Percentiles rank a stretch among this genome's conserved stretches.
phyloP scores from a whole-genome alignment of 1,140 invertebrate species.

The Pentalonia nigronervosa region DNA sequence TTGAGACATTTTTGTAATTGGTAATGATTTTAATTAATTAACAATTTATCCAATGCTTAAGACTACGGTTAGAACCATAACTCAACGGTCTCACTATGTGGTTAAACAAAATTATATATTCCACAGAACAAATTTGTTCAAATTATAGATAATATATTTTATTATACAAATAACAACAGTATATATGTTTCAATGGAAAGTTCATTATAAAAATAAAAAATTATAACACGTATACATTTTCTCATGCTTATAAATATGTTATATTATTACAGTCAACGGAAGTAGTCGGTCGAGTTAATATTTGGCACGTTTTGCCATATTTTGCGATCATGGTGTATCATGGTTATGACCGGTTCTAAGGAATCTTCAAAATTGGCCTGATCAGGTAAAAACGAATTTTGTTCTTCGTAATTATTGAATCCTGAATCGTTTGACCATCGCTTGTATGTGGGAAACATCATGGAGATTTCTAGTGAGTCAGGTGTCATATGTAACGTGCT shows the following conservation, averaged over 20 bases:
- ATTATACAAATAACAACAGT: not conserved
- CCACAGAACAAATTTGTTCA: not conserved
- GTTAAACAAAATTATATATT: not conserved
- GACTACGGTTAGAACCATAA: not conserved
- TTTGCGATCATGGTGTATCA: slow-evolving; percentile 46
- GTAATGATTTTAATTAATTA: not conserved
- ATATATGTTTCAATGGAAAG: not conserved
- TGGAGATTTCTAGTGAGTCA: slow-evolving; percentile 9
- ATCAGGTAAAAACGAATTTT: not conserved
- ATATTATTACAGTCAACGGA: slow-evolving; percentile 17
- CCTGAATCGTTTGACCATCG: slow-evolving; percentile 48
- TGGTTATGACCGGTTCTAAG: slow-evolving; percentile 30
- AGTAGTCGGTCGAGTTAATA: slow-evolving; percentile 37
- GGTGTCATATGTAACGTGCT: slow-evolving; percentile 45
- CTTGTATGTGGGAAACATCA: slow-evolving; percentile 14
- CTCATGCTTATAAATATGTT: not conserved
- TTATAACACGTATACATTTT: not conserved
- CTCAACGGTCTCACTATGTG: not conserved
- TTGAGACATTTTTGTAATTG: not conserved
- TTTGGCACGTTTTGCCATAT: slow-evolving; percentile 56
- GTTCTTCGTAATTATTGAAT: slow-evolving; percentile 22
- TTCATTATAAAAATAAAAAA: slow-evolving; percentile 18
- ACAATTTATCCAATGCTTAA: not conserved
- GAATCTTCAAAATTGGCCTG: slow-evolving; percentile 33
- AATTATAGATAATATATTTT: slow-evolving; percentile 4